Base-by-base conservation (phyloP, 2,113 vertebrate species). In the Silurus asotus region DNA sequence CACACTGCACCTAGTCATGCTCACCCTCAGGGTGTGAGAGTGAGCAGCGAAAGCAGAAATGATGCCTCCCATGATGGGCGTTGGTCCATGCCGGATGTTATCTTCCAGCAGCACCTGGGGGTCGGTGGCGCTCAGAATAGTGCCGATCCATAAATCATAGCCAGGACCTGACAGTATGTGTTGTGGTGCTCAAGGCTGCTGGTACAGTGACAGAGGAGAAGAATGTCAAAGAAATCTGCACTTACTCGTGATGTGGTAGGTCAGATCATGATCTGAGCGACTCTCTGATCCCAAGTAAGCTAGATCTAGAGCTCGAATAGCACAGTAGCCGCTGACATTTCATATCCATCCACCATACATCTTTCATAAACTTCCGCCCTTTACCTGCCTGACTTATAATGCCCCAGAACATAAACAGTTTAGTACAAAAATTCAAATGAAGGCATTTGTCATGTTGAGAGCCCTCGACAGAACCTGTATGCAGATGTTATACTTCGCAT, bases 331-430 rank as follows among this genome's bases (percentile, higher is more conserved):
- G 8, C 37, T 14, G 56, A 72, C 77, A 48, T 79, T 79, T 87
- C 65, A 82, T 74, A 88, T 90, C 91, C 87, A 87, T 88, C 94
- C 95, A 94, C 88, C 92, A 95, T 97, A 94, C 97, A 96, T 96
- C 95, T 96, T 98, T 97, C 93, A 97, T 96, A 95, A 95, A 28
- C 77, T 20, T 48, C 93, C 94, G 82, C 82, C 83, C 59, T 84
- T 83, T 93, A 93, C 92, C 93, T 95, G 92, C 19, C 95, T 94
- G 92, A 48, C 95, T 94, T 94, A 92, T 94, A 85, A 20, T 5
- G 58, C 23, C 58, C 83, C 37, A 72, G 82, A 67, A 83, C 25
- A 65, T 25, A 72, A 64, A 83, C 61, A 88, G 48, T 59, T 84
- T 51, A 56, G 59, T 62, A 78, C 82, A 83, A 49, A 85, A 75